These are phyloP conservation scores for Thereva unica DNA, from an alignment of 2,888 invertebrate genomes.

Conservation along the genomic window DNA sequence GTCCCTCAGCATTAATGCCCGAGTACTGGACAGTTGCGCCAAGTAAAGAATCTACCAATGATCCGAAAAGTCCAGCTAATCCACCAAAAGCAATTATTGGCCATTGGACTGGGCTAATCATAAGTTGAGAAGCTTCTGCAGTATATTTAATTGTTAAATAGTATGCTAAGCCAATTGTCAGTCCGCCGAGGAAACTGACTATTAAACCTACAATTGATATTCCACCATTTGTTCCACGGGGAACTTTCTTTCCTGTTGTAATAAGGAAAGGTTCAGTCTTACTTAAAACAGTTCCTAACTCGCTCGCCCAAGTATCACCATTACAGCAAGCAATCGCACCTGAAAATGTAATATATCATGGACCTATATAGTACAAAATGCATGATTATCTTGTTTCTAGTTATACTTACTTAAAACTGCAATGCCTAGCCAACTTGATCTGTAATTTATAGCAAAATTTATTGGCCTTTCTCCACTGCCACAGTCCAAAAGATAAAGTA, in stretches of 20 bases:
- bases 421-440: constrained; percentile 81
- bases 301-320: constrained; percentile 92
- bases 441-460: constrained; percentile 74
- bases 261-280: constrained; percentile 72
- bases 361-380: not conserved
- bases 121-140: constrained; percentile 63
- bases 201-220: constrained; percentile 69
- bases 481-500: constrained; percentile 78
- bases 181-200: constrained; percentile 59
- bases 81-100: constrained; percentile 74
- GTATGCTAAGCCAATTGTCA: constrained; percentile 73
- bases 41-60: constrained; percentile 78
- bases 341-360: constrained; percentile 42
- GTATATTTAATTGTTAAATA: constrained; percentile 70
- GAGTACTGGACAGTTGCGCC: constrained; percentile 88
- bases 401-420: constrained; percentile 69
- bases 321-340: constrained; percentile 79
- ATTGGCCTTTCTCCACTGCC: constrained; percentile 79
- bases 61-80: constrained; percentile 77
- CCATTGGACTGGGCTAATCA: constrained; percentile 74
- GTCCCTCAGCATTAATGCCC: constrained; percentile 72
- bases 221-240: constrained; percentile 87
- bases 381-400: not conserved
- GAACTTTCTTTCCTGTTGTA: constrained; percentile 74
- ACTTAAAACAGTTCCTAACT: constrained; percentile 78